Percentiles rank a stretch among this genome's conserved stretches.
phyloP scores from a whole-genome alignment of 2,888 invertebrate genomes.

The Hydriomena furcata region DNA sequence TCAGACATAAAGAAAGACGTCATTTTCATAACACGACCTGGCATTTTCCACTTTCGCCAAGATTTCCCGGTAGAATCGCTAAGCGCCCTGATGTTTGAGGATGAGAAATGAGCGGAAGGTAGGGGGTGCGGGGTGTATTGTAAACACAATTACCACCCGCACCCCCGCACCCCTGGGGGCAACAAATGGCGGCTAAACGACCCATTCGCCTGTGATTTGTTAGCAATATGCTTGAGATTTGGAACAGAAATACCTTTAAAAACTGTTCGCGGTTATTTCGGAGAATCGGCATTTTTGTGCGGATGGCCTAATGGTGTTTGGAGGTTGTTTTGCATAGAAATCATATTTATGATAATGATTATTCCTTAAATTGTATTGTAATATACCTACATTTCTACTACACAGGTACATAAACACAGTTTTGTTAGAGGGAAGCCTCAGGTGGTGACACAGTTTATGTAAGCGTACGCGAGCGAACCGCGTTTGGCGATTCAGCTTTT shows the following conservation, averaged over 20 bases:
- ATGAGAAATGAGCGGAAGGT: conserved; percentile 76
- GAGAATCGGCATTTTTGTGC: conserved; percentile 43
- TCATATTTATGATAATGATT: too few relatives aligned
- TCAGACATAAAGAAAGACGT: conserved; percentile 24
- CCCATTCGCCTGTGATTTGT: conserved; percentile 81
- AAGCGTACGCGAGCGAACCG: too few relatives aligned
- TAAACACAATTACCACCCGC: conserved; percentile 76
- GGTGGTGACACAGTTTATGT: too few relatives aligned
- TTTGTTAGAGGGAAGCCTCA: too few relatives aligned
- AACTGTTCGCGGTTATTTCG: conserved; percentile 53
- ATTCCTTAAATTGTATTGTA: too few relatives aligned
- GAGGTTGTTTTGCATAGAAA: conserved; percentile 9
- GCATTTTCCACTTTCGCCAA: conserved; percentile 58
- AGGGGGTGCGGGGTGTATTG: conserved; percentile 55
- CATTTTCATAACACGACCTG: conserved; percentile 38
- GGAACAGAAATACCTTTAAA: conserved; percentile 69
- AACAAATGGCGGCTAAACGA: conserved; percentile 81
- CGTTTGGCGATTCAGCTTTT: too few relatives aligned
- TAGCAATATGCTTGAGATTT: conserved; percentile 81
- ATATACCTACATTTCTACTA: too few relatives aligned
- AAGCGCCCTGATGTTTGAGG: conserved; percentile 71
- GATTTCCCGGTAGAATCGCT: conserved; percentile 70
- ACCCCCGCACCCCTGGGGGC: conserved; percentile 53
- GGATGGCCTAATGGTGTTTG: conserved; percentile 33
- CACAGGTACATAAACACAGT: too few relatives aligned